Conservation (phyloP, 2,797 vertebrate species). For the Dendrocincla tyrannina region DNA sequence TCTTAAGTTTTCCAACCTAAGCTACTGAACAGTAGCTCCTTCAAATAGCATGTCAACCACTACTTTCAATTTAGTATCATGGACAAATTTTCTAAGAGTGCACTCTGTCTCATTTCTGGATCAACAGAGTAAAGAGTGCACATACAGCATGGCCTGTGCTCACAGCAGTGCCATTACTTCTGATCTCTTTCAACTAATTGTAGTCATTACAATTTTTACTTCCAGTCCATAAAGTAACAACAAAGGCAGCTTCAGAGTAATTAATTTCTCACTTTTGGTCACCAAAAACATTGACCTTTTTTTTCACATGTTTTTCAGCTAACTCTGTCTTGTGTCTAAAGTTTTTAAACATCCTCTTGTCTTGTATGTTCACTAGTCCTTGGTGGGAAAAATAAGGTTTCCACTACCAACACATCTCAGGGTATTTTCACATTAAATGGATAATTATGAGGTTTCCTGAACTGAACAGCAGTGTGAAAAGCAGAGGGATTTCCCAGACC, state of each 20-base stretch:
- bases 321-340: neutral
- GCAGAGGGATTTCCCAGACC: neutral
- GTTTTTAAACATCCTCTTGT: neutral
- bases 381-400: neutral
- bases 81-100: neutral
- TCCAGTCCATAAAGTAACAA: neutral
- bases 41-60: neutral
- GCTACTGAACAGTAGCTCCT: neutral
- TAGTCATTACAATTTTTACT: neutral
- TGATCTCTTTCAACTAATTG: neutral
- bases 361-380: neutral
- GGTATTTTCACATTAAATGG: neutral
- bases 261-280: neutral
- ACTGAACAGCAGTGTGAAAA: neutral
- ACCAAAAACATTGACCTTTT: neutral
- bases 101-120: neutral
- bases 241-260: neutral
- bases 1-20: neutral
- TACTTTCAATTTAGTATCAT: neutral
- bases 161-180: neutral
- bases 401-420: neutral
- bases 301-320: neutral
- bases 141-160: neutral
- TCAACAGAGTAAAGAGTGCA: neutral
- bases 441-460: neutral